Base-by-base conservation (phyloP, 2,797 vertebrate genomes). In the Anguilla pacifica region DNA sequence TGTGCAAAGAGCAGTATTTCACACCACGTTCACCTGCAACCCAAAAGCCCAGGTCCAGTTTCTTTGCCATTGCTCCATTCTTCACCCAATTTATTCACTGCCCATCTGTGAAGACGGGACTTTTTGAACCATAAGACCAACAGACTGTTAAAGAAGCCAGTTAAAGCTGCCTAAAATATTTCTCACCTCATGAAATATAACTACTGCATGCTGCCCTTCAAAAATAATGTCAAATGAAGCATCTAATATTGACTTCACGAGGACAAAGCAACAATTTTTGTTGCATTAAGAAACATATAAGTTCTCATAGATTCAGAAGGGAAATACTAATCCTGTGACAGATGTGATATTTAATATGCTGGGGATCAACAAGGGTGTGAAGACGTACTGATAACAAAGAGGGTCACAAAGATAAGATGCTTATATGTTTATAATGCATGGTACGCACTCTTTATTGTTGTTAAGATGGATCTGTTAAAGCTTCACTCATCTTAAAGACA, bases 401-500 rank as follows among this genome's bases (percentile, higher is more conserved):
- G 7, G 64, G n/a, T 25, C 64, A 70, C 25, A 70, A 70, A 70
- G 70, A 59, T 17, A 59, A 19, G 57, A 59, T 59, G 57, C 57
- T 59, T 59, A 55, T 55, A 25, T 22, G 25, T 6, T 19, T 64
- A 25, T 64, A 13, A 72, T 31, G 70, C 70, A 70, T 28, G n/a
- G 6, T 70, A 59, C 15, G 61, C 25, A 25, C 61, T n/a, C 6
- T 64, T 64, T 22, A 22, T 64, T 64, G 17, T 19, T n/a, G 64
- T 28, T 70, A 6, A 70, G 64, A 70, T 91, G 17, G 46, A 83
- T 53, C 19, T 25, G 51, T 11, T 11, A 83, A 83, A 83, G 22
- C 81, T 53, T n/a, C 46, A 28, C 25, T n/a, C 9, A 83, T 11
- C 51, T 6, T 53, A 83, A 49, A 15, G 13, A 11, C 53, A 70